These are phyloP conservation scores for Perca flavescens DNA, from an alignment of 2,113 vertebrate species.

Conservation along the genomic window DNA sequence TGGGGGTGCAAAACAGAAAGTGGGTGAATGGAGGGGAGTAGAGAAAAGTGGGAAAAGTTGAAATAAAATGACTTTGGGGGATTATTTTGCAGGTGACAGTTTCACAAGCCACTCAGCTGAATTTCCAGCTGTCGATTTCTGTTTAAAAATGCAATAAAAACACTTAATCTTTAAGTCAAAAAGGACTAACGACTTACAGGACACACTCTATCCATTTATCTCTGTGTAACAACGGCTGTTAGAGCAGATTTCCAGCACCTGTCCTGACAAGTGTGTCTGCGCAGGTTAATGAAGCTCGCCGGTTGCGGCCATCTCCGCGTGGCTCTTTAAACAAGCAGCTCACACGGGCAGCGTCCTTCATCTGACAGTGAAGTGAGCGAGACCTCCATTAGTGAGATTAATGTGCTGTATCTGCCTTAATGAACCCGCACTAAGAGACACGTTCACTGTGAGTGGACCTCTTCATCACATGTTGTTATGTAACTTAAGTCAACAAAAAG, in stretches of 20 bases:
- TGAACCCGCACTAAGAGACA: slow-evolving; percentile 57
- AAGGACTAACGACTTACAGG: not conserved
- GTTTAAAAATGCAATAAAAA: not conserved
- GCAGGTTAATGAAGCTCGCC: slow-evolving; percentile 48
- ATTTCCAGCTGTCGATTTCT: not conserved
- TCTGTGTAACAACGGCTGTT: slow-evolving; percentile 8
- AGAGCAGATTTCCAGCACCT: slow-evolving; percentile 26
- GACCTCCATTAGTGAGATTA: slow-evolving; percentile 67
- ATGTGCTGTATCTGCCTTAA: slow-evolving; percentile 62
- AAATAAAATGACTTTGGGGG: not conserved
- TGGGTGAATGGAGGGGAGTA: not conserved
- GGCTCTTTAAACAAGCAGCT: slow-evolving; percentile 52
- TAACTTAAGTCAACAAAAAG: slow-evolving; percentile 51
- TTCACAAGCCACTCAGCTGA: not conserved
- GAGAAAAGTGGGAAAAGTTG: not conserved
- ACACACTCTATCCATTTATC: not conserved
- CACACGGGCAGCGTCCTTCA: slow-evolving; percentile 49
- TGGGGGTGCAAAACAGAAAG: not conserved
- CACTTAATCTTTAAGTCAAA: slow-evolving; percentile 12
- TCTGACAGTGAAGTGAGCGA: slow-evolving; percentile 38
- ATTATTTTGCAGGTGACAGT: not conserved
- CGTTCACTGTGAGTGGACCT: slow-evolving; percentile 29
- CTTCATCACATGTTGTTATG: slow-evolving; percentile 41
- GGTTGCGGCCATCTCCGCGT: slow-evolving; percentile 20
- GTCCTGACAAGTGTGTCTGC: slow-evolving; percentile 19